Conservation (phyloP, 2,888 invertebrate species). For the Drosophila conformis region DNA sequence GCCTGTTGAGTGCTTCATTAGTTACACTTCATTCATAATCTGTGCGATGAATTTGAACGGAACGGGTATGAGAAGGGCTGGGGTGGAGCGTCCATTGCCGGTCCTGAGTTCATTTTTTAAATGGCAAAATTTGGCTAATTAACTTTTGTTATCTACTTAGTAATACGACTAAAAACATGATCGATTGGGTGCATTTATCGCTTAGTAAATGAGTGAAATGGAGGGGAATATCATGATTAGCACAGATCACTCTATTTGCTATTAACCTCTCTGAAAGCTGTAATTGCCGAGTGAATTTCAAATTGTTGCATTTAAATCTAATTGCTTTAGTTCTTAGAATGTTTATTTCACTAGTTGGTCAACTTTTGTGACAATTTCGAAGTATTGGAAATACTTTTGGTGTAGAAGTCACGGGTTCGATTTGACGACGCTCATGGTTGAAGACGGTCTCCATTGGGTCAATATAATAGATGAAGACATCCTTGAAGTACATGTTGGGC, state of each 20-base stretch:
- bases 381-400: slow-evolving; percentile 43
- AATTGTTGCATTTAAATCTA: not conserved
- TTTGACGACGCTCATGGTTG: slow-evolving; percentile 64
- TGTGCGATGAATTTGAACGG: not conserved
- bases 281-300: not conserved
- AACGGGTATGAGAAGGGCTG: not conserved
- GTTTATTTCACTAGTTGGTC: slow-evolving; percentile 63
- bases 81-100: not conserved
- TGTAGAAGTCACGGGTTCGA: slow-evolving; percentile 75
- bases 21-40: slow-evolving; percentile 5
- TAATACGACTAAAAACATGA: not conserved
- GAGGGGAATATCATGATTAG: not conserved
- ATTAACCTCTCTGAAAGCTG: not conserved
- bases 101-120: slow-evolving; percentile 17
- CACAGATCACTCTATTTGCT: not conserved
- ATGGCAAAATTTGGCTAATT: slow-evolving; percentile 66
- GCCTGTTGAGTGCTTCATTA: slow-evolving; percentile 7
- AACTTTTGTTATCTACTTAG: slow-evolving; percentile 28
- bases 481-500: slow-evolving; percentile 89
- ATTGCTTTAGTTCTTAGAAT: slow-evolving; percentile 42
- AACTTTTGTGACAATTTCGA: slow-evolving; percentile 17
- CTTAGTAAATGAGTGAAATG: not conserved
- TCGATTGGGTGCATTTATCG: no score
- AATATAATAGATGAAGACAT: slow-evolving; percentile 88
- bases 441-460: slow-evolving; percentile 83